Evolutionary conservation across 2,113 vertebrate species (phyloP).

Genomic region (Chaetops frenatus): DNA sequence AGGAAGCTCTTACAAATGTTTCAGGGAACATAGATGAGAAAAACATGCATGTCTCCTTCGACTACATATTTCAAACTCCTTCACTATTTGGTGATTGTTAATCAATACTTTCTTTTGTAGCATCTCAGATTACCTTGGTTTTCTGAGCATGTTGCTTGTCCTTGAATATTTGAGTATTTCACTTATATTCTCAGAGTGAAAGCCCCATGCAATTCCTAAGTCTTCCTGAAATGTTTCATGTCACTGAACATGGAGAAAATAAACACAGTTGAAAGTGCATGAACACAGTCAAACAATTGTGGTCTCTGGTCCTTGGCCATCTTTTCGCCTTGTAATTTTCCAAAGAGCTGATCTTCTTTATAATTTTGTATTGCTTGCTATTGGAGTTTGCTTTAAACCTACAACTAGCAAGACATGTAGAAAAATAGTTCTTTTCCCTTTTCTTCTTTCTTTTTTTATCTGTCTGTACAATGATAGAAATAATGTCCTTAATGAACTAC

Average conservation of each 20-base stretch:
- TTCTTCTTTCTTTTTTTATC: background rate
- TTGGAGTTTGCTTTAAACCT: background rate
- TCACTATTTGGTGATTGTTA: background rate
- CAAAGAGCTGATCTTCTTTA: background rate
- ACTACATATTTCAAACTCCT: background rate
- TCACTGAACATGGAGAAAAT: background rate
- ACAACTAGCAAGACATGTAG: background rate
- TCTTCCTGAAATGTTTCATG: background rate
- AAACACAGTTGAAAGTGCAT: background rate
- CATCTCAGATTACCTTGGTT: background rate
- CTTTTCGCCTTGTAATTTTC: slow-evolving; percentile 9
- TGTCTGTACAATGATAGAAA: background rate
- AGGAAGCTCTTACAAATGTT: background rate
- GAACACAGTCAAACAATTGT: background rate
- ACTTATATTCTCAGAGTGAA: background rate
- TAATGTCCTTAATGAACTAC: background rate
- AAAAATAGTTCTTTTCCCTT: background rate
- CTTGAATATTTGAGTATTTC: background rate
- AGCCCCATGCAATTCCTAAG: background rate
- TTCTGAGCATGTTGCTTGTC: background rate
- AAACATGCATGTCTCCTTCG: background rate
- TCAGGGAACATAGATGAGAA: background rate
- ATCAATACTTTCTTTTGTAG: background rate
- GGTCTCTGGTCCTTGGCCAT: background rate
- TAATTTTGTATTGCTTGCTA: background rate